phyloP scores from a whole-genome alignment of 2,113 vertebrate genomes.

The Hippocampus zosterae region DNA sequence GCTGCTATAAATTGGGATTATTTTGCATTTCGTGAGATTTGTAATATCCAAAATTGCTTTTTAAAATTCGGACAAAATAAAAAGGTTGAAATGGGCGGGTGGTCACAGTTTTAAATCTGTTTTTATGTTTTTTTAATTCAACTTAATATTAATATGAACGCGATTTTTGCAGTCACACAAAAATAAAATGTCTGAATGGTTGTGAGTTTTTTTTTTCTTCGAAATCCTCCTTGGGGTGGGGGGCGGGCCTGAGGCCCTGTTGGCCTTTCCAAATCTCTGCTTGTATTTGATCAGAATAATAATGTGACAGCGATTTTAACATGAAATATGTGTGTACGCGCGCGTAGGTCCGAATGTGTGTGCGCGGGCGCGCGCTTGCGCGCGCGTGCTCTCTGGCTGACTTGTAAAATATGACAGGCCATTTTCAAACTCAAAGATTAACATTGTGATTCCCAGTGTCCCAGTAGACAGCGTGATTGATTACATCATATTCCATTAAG shows the following conservation, averaged over 20 bases:
- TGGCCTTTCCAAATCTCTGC: not conserved
- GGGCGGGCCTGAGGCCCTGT: not conserved
- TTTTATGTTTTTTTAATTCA: not conserved
- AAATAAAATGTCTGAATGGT: not conserved
- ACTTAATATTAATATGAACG: not conserved
- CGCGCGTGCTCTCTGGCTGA: conserved; percentile 16
- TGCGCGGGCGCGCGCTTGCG: no score
- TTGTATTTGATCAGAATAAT: not conserved
- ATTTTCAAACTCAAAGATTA: conserved; percentile 64
- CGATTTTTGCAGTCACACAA: not conserved
- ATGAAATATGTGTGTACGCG: not conserved
- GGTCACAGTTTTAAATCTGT: not conserved
- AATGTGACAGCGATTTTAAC: not conserved
- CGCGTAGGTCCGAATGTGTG: no score
- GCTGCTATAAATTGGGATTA: not conserved
- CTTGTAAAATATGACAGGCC: conserved; percentile 48
- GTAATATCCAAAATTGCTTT: not conserved
- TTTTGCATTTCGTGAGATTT: not conserved
- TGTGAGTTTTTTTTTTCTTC: not conserved
- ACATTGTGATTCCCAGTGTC: conserved; percentile 70
- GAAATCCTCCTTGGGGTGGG: not conserved
- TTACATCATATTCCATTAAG: conserved; percentile 74
- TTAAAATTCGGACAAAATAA: no score
- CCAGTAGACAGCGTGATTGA: conserved; percentile 75
- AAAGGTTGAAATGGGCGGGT: no score